Base-by-base conservation (phyloP, 2,888 invertebrate species). In the Eupeodes latifasciatus region DNA sequence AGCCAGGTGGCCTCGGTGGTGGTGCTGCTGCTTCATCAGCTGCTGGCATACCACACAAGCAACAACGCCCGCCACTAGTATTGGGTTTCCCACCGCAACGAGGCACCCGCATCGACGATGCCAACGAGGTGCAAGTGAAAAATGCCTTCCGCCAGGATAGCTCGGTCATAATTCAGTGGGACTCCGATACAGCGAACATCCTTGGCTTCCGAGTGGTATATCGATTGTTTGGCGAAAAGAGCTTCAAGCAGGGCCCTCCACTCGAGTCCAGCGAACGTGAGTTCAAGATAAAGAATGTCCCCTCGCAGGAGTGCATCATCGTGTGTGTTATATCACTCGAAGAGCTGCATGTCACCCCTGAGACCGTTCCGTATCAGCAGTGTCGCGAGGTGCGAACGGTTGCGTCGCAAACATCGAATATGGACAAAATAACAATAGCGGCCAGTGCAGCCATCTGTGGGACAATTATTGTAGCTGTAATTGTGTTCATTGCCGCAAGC, bases 361-460 rank as follows among this genome's bases (percentile, higher is more conserved):
- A 97, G 91, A 96, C 96, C 90, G 97, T 98, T 88, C 98, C 97
- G 69, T 97, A 96, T 94, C 95, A 95, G 86, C 98, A 97, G 94
- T 98, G 98, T 92, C 96, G 97, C 76, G 98, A 98, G 94, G 97
- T 98, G 80, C 96, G 98, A 89, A 98, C 98, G 4, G 97, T 97
- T 67, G 95, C 96, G 67, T 96, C 97, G 19, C 96, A 97, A 66
- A 96, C 97, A 75, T 97, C 97, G 79, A 97, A 98, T 94, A 98
- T 98, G 97, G 98, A 98, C 94, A 98, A 98, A 94, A 98, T 98
- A 92, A 98, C 98, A 75, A 98, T 98, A 91, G 98, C 97, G 36
- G 98, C 98, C 5, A 97, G 98, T 92, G 98, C 98, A 27, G 98
- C 98, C 81, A 98, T 98, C 92, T 98, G 98, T 93, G 97, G 97